Base-by-base conservation (phyloP, 2,113 vertebrate species). In the Desmodus rotundus region DNA sequence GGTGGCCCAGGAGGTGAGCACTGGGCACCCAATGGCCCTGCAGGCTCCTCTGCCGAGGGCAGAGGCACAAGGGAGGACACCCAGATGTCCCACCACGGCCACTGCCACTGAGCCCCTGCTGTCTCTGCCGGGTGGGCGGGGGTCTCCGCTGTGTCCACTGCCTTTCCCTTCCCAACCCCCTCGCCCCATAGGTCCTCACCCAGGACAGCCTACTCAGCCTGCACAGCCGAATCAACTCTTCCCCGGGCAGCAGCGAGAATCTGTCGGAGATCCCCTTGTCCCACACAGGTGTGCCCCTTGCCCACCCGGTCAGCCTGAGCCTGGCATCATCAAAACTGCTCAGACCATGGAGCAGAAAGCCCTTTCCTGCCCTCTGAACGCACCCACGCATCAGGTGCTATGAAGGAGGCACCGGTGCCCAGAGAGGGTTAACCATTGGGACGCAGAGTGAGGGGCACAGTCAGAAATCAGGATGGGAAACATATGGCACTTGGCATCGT, bases 211-310 rank as follows among this genome's bases (percentile, higher is more conserved):
- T 97, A 61, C 97, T 98, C 91, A 98, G 98, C 96, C 98, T 96
- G 91, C 98, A 98, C 98, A 98, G 98, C 96, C 98, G 98, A 52
- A 95, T 98, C 84, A 98, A 98, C 98, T 99, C 99, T 0, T 99
- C 99, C 4, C 98, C 98, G 0, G 99, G 99, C 90, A 99, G 99
- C 97, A 98, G 98, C 0, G 99, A 99, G 96, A 98, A 98, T 4
- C 98, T 98, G 16, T 97, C 97, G 0, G 99, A 99, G 7, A 81
- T 98, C 88, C 96, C 97, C 3, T 96, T 99, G 9, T 98, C 98
- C 38, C 96, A 70, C 70, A 98, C 97, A 96, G 99, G 99, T 99
- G 91, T 87, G 70, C 11, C 72, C n/a, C 38, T 26, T 12, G 6
- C 61, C 70, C 1, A 8, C 43, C 0, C 45, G 5, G 20, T 7